These are phyloP conservation scores for Stomatorhinus ivindoensis DNA, from an alignment of 2,113 vertebrate genomes.

Conservation along the genomic window DNA sequence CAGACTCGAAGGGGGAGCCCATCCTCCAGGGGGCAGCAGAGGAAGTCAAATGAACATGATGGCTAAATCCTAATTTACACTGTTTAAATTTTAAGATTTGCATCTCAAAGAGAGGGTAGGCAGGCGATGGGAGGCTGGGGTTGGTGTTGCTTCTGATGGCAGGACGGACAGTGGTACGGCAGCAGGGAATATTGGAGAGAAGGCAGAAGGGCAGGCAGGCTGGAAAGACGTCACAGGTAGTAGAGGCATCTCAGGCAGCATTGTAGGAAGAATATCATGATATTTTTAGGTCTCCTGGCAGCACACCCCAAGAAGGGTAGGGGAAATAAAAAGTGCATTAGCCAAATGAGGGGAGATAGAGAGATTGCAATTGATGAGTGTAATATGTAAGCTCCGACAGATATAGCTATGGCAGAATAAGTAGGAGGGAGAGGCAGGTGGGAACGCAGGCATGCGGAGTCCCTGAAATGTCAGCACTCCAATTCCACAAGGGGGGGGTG, in stretches of 20 bases:
- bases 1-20: background rate
- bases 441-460: background rate
- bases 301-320: background rate
- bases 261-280: background rate
- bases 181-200: background rate
- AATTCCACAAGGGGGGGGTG: background rate
- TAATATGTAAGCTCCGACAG: background rate
- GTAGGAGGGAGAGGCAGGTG: background rate
- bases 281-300: background rate
- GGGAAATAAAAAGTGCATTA: background rate
- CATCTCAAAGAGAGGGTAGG: background rate
- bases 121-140: background rate
- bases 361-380: background rate
- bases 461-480: background rate
- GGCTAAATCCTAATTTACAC: background rate
- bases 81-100: background rate
- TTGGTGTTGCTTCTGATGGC: background rate
- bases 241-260: background rate
- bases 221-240: background rate
- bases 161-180: background rate
- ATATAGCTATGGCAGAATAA: background rate
- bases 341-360: background rate
- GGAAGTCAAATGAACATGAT: background rate
- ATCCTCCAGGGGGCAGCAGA: background rate
- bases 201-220: background rate